Evolutionary conservation across 2,888 invertebrate species (phyloP).

Genomic region (Drosophila longiperda): DNA sequence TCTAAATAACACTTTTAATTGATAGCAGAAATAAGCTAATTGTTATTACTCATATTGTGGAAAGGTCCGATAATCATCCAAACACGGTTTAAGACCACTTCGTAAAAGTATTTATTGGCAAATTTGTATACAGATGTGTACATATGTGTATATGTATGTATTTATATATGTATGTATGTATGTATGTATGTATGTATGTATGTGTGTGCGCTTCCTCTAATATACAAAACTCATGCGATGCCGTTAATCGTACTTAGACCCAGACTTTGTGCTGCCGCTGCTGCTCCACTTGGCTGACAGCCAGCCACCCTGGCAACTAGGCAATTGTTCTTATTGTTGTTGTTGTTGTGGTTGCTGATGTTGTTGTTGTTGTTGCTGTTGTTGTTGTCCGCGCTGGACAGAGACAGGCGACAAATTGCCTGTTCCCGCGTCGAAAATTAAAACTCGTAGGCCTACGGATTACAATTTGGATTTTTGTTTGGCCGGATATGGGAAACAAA

Average conservation of each 20-base stretch:
- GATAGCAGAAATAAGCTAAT: slow-evolving; percentile 55
- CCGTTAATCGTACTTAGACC: slow-evolving; percentile 52
- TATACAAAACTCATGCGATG: slow-evolving; percentile 70
- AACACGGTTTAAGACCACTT: slow-evolving; percentile 48
- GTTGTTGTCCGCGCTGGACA: slow-evolving; percentile 19
- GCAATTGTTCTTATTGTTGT: slow-evolving; percentile 3
- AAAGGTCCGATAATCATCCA: slow-evolving; percentile 42
- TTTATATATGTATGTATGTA: slow-evolving; percentile 4
- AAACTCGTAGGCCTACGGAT: slow-evolving; percentile 82
- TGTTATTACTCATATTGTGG: slow-evolving; percentile 37
- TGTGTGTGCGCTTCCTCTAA: slow-evolving; percentile 58
- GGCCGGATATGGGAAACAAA: slow-evolving; percentile 36
- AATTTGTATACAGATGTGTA: slow-evolving; percentile 10
- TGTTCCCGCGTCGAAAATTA: slow-evolving; percentile 74
- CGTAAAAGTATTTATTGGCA: slow-evolving; percentile 13
- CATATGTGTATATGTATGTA: slow-evolving; percentile 25
- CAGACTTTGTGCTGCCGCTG: slow-evolving; percentile 69
- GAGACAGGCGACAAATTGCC: slow-evolving; percentile 63
- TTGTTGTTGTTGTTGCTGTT: background rate
- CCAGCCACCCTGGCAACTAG: slow-evolving; percentile 31
- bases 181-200: slow-evolving; percentile 28
- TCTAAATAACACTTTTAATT: background rate
- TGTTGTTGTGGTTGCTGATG: background rate
- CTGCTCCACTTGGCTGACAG: slow-evolving; percentile 60
- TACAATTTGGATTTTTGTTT: slow-evolving; percentile 28